phyloP scores from a whole-genome alignment of 2,888 invertebrate genomes.

The Acleris sparsana region DNA sequence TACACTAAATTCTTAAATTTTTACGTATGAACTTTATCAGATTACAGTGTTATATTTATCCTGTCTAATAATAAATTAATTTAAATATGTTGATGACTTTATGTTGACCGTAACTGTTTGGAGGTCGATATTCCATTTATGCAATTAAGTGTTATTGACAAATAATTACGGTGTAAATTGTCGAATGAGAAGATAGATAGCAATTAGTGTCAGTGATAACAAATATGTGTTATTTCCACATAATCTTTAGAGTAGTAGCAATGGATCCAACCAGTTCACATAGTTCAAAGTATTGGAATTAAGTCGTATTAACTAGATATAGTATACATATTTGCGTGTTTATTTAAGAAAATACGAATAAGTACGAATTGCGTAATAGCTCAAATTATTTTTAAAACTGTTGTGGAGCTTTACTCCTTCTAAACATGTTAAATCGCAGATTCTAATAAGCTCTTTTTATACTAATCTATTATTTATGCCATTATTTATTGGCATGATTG shows the following conservation, averaged over 20 bases:
- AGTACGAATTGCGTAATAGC: no score
- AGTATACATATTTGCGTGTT: no score
- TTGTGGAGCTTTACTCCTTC: not conserved
- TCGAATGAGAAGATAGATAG: conserved; percentile 17
- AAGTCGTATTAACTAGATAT: no score
- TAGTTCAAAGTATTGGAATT: no score
- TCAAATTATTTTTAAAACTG: no score
- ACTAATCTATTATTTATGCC: not conserved
- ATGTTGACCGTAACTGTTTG: not conserved
- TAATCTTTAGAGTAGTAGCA: not conserved
- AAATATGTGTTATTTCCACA: conserved; percentile 16
- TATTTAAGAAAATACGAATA: no score
- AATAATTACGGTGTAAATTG: conserved; percentile 8
- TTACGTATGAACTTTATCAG: not conserved
- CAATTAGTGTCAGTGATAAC: conserved; percentile 27
- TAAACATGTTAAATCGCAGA: not conserved
- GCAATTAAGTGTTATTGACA: conserved; percentile 9
- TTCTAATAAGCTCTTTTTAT: not conserved
- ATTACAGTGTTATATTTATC: no score
- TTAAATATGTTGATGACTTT: not conserved
- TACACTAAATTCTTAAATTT: not conserved
- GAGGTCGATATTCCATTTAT: not conserved
- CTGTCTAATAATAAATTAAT: no score
- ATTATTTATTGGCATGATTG: not conserved
- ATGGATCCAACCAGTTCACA: not conserved